Evolutionary conservation across 1,140 invertebrate species (phyloP), one percentile per base, ranked within the genome.

Genomic region (Camponotus pennsylvanicus): DNA sequence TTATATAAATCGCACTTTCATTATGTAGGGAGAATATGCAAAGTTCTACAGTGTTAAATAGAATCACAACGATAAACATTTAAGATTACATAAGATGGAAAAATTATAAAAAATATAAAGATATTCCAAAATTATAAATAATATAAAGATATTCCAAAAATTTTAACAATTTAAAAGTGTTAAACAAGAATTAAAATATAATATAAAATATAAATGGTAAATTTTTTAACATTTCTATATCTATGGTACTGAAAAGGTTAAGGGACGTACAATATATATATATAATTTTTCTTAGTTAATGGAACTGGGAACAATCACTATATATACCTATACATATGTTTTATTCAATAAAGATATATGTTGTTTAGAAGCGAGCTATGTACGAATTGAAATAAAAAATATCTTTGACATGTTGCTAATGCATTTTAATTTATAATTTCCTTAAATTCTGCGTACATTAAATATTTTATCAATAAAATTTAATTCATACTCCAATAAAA

Each of bases 351-450:
- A 67, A 79, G 15, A 57, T 80, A 69, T 40, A 80, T 80, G 49
- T 80, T 42, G 78, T 70, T 80, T 80, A 80, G 49, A 80, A 55
- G 13, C 18, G 63, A 66, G 34, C 78, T 70, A 45, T 80, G 64
- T 80, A 80, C 78, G 66, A 80, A 70, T 70, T 42, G 37, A 80
- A 80, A 80, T 80, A 80, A 80, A 80, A 55, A 70, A 70, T 80
- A 80, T 80, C 78, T 80, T 80, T 80, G 78, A 80, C 78, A 80
- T 67, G 42, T 66, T 77, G 9, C n/a, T 78, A 66, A 49, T 11
- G 32, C 42, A 18, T 64, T 78, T 78, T 64, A 34, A 6, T 8
- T 6, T 42, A 59, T 37, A 55, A 71, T 18, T 32, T 40, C 27
- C 15, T 79, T 21, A 45, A 61, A 79, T 69, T n/a, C 21, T n/a